Base-by-base conservation (phyloP, 2,888 invertebrate species). In the Trichopria drosophilae region DNA sequence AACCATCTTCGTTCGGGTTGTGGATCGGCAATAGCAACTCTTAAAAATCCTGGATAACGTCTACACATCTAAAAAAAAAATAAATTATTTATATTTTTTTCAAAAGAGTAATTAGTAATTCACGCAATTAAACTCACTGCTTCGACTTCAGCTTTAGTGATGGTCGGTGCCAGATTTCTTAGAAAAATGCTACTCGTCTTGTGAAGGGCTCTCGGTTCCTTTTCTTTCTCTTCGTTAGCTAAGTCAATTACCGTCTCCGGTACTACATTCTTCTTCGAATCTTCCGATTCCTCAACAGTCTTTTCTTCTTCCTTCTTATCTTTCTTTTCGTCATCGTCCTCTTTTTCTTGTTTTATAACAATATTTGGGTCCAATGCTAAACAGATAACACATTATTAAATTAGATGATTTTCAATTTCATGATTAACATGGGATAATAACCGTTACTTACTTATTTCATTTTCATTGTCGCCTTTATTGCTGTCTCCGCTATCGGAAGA, bases 161-260 rank as follows among this genome's bases (percentile, higher is more conserved):
- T 94, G 1, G 92, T 88, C 0, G 99, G 96, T 1, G 97, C 93
- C 49, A 99, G 81, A 76, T 97, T 98, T 36, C 98, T 83, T 50
- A 99, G 80, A 73, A 99, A 99, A 63, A 99, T 97, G 2, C 97
- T 97, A 19, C 93, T 91, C 0, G 98, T 99, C 69, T 93, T 93
- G 75, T 99, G 98, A 31, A 97, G 79, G 3, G 92, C 86, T 42
- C 87, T 81, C 1, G 85, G 83, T 63, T 80, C 76, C 58, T 80
- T 77, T 31, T 78, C 76, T 67, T 80, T 75, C 19, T 71, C 69
- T 48, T 75, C 73, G 36, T 66, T 73, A 1, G 73, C 75, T n/a
- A 75, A 53, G 53, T 75, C 75, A 10, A 75, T 75, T 3, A 75
- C 73, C 6, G 71, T 65, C 55, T 76, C 75, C 6, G 76, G 76